Evolutionary conservation across 2,113 vertebrate genomes (phyloP).

Genomic region (Scolopax mira): DNA sequence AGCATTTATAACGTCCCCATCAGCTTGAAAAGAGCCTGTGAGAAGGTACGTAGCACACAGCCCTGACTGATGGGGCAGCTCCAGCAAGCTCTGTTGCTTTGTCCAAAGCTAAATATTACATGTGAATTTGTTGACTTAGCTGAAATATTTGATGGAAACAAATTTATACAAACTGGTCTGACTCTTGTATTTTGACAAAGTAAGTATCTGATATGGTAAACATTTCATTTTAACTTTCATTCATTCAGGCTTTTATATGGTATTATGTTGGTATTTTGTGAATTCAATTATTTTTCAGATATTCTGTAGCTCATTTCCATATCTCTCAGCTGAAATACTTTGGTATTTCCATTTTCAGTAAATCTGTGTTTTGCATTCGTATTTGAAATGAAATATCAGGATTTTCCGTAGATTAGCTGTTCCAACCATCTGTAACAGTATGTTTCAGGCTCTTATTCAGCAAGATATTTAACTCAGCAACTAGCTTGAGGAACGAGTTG

Average conservation of each 20-base stretch:
- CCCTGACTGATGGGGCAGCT: not conserved
- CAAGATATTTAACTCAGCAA: constrained; percentile 14
- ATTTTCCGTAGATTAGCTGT: not conserved
- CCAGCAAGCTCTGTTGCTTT: not conserved
- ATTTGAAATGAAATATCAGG: constrained; percentile 6
- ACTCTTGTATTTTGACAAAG: not conserved
- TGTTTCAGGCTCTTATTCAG: constrained; percentile 6
- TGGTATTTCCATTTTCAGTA: constrained; percentile 17
- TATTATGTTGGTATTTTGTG: not conserved
- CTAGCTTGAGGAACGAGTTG: not conserved
- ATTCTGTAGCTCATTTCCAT: constrained; percentile 14
- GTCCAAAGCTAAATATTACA: not conserved
- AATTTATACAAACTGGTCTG: not conserved
- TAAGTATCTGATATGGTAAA: constrained; percentile 31
- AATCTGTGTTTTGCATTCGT: not conserved
- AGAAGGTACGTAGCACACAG: not conserved
- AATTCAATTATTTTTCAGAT: constrained; percentile 30
- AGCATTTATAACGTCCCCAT: not conserved
- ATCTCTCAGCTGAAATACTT: constrained; percentile 17
- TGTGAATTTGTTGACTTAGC: not conserved
- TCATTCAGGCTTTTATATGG: not conserved
- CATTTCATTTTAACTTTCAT: constrained; percentile 31
- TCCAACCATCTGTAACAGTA: not conserved
- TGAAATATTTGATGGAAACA: constrained; percentile 1
- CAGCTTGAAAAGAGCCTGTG: not conserved